Base-by-base conservation (phyloP, 2,888 invertebrate genomes). In the Clusia tigrina region DNA sequence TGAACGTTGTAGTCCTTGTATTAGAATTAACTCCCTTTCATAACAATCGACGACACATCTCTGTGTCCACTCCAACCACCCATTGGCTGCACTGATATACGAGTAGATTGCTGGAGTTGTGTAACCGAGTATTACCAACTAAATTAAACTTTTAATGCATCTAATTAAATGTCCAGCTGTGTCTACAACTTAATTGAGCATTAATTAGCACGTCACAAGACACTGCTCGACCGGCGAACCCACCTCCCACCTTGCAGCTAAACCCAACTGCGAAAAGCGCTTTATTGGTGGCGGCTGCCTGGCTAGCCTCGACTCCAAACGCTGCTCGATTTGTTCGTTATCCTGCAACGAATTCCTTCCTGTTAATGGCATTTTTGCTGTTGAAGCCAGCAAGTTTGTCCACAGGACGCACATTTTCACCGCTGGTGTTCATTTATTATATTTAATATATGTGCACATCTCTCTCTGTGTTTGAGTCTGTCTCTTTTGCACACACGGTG, bases 171-270 rank as follows among this genome's bases (percentile, higher is more conserved):
- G 69, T 60, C 70, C 70, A 70, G 67, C 70, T 70, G 70, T 66
- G 69, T 67, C 69, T 65, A 64, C 67, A 76, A 78, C 75, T 78
- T 74, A 77, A 73, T 73, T 73, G 71, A 63, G 68, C 67, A 71
- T 72, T 72, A 72, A 72, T 72, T 71, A 69, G 66, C 66, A 70
- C 68, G 67, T 60, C 71, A 60, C 68, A 58, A 65, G 61, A 59
- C 42, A 37, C 38, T 23, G 23, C 38, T 22, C 22, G 20, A 5
- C 18, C 9, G 5, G 48, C 20, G n/a, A 42, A 6, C 12, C 20
- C 48, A 20, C 48, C 48, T 2, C 48, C 18, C 48, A 32, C 32
- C 12, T 32, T 20, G 48, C 22, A 6, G 48, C 20, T 22, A 3
- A 18, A 18, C 22, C 48, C 2, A 42, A 15, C n/a, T 42, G n/a